Evolutionary conservation across 37 sponge, comb jelly and placozoan genomes (phyloP), one percentile per base, ranked within the genome.

Genomic region (Axinella damicornis): DNA sequence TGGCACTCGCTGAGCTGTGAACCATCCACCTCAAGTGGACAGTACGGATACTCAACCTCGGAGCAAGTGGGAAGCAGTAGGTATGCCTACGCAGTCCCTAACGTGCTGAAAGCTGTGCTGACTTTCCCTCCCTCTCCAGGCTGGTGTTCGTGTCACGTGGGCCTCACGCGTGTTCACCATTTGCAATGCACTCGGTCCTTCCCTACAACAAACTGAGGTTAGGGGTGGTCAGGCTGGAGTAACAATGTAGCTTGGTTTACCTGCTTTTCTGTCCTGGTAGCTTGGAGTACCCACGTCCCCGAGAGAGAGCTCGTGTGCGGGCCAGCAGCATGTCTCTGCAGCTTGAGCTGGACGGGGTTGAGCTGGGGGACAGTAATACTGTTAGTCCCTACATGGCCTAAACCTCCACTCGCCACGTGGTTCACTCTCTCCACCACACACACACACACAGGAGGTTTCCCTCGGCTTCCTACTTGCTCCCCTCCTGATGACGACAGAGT

Each of bases 391-490:
- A 9, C 9, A 9, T 46, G 9, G 46, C 9, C 46, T 12, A 12
- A 46, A 9, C 9, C 46, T 46, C 6, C 46, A 46, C 27, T 6
- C 4, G 4, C 5, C 69, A 68, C 32, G 5, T 25, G 12, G 22
- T 13, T 65, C 19, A 15, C 13, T 16, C 57, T 56, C 36, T 33
- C 6, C 69, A 34, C 6, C 34, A 68, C 69, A 6, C 31, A 68
- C 35, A 19, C 69, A 28, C 69, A 9, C 35, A 33, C 69, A 93
- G 94, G 94, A 93, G 57, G 80, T 86, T 37, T 93, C 94, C 0
- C 65, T 93, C 52, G 78, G 59, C 32, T 37, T 20, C 35, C 75
- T 93, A 4, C 60, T 93, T 11, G 61, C 55, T 14, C 83, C 92
- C 28, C 53, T 91, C 19, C 86, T 87, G 92, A 53, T 54, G 39